A percentile compares a stretch with the other conserved stretches of the same genome.
Conservation (phyloP, 2,113 vertebrate species). For the Fukomys damarensis region DNA sequence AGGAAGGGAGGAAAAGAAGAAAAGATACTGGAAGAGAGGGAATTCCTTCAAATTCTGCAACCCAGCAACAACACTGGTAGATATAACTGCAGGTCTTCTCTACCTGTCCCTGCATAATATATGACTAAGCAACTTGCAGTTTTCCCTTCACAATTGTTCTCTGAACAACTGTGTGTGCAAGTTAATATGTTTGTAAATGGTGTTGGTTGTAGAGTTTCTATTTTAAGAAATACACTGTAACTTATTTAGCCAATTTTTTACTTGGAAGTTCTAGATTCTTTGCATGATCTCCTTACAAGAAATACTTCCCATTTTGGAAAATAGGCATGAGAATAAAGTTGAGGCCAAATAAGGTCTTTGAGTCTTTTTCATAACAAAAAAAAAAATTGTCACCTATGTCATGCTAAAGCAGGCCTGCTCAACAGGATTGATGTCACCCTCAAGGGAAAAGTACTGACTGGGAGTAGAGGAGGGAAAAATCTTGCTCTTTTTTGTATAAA, state of each 20-base stretch:
- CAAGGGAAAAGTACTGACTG: neutral
- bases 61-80: neutral
- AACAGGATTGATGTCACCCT: rapidly evolving
- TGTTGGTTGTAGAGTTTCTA: rapidly evolving
- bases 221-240: neutral
- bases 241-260: neutral
- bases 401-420: neutral
- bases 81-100: neutral
- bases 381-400: neutral
- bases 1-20: rapidly evolving
- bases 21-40: rapidly evolving
- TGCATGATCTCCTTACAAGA: neutral
- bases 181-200: neutral
- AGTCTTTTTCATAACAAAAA: neutral
- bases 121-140: neutral
- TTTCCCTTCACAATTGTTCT: neutral
- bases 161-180: neutral
- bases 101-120: rapidly evolving
- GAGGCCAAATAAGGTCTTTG: neutral
- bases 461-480: neutral
- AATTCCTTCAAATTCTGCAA: neutral
- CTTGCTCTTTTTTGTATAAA: neutral
- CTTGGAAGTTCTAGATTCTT: neutral
- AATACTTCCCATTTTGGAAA: neutral
- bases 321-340: neutral